Base-by-base conservation (phyloP, 1,140 invertebrate genomes). In the Mya arenaria region DNA sequence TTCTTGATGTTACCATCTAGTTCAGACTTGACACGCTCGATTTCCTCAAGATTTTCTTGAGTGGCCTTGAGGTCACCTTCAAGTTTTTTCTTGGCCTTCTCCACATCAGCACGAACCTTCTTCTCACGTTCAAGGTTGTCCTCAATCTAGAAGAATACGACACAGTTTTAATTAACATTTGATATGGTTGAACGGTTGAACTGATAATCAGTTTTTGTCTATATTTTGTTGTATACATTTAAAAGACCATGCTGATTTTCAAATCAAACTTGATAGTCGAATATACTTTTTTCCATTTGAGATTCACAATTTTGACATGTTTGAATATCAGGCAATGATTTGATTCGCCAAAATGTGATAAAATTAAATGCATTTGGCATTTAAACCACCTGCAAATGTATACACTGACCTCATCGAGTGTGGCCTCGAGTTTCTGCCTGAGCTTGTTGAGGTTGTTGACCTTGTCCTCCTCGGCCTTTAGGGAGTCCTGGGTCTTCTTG, bases 401-500 rank as follows among this genome's bases (percentile, higher is more conserved):
- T n/a, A n/a, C 5, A 58, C 82, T 52, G 79, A 89, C 88, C 88
- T 99, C 98, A 92, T 99, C 98, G 78, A 99, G 95, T 86, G 97
- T 99, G 92, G 98, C 97, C 94, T 99, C 98, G 88, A 99, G 94
- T 94, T 99, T 99, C 86, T 96, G 95, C 94, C 99, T 99, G 81
- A 99, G 97, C 94, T 99, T 99, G 95, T 97, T 99, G 90, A 99
- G 95, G 94, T 99, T 98, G 94, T 99, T 99, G 89, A 98, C 97
- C 94, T 99, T 99, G 94, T 99, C 98, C 94, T 99, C 98, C 88
- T 98, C 97, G 83, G 97, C 96, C 93, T 98, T 97, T 28, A 99
- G 95, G 92, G 99, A 98, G 92, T 99, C 98, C 86, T 96, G 95
- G 80, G 97, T 97, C 95, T 99, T 99, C 93, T 98, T 97, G 93